These are phyloP conservation scores for Lynx canadensis DNA, from an alignment of 2,113 vertebrate genomes.

Conservation along the genomic window DNA sequence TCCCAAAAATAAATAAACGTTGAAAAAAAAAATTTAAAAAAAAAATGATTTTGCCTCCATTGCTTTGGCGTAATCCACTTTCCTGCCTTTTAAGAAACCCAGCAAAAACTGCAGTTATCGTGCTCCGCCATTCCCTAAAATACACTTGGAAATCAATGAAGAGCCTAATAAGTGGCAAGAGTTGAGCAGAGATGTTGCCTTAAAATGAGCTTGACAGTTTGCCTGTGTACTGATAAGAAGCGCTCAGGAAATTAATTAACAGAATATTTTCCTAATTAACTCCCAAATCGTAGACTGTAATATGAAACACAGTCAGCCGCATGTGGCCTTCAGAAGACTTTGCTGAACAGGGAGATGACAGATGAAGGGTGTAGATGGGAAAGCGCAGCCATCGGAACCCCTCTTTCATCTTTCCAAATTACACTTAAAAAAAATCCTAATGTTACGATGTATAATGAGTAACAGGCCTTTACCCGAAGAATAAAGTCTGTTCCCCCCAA, in stretches of 20 bases:
- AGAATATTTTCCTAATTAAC: slow-evolving; percentile 67
- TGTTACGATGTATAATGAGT: neutral
- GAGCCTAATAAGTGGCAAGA: slow-evolving; percentile 51
- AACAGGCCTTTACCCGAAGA: neutral
- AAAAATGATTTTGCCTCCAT: neutral
- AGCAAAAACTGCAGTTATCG: neutral
- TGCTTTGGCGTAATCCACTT: neutral
- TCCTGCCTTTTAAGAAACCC: slow-evolving; percentile 20
- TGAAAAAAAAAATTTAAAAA: too few relatives aligned
- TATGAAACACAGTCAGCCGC: neutral
- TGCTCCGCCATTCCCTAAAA: slow-evolving; percentile 19
- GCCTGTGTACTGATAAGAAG: slow-evolving; percentile 56
- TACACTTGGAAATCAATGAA: slow-evolving; percentile 57
- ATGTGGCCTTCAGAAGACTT: neutral
- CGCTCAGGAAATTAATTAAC: slow-evolving; percentile 69
- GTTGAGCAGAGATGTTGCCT: slow-evolving; percentile 41
- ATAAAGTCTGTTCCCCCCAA: neutral
- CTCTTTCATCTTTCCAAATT: neutral
- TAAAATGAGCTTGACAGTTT: slow-evolving; percentile 47
- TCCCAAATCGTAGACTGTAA: neutral
- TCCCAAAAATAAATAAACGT: too few relatives aligned
- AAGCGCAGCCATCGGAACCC: neutral
- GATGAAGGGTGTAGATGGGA: neutral
- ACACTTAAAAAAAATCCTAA: neutral
- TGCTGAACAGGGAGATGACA: neutral